Evolutionary conservation across 2,113 vertebrate genomes (phyloP).

Genomic region (Emydocephalus ijimae): DNA sequence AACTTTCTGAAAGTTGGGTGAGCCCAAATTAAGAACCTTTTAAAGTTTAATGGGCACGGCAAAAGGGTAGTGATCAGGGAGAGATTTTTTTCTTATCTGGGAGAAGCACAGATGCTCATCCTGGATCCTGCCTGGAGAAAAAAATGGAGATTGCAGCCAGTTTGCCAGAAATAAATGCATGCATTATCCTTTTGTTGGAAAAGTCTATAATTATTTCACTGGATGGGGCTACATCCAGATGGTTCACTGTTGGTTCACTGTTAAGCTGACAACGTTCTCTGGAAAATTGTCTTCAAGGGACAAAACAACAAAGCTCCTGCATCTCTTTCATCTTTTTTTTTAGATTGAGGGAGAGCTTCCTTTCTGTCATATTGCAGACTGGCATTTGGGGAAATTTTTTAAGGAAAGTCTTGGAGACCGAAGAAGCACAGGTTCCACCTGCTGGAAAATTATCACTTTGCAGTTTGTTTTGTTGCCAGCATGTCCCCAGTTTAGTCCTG

Average conservation of each 20-base stretch:
- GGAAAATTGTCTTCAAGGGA: no score
- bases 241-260: neutral
- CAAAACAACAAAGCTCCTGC: no score
- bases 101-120: neutral
- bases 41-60: neutral
- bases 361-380: no score
- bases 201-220: neutral
- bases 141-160: neutral
- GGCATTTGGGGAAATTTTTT: no score
- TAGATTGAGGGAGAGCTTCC: no score
- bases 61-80: neutral
- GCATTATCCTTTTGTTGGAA: neutral
- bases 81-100: neutral
- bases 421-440: no score
- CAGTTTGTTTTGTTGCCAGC: no score
- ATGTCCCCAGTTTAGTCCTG: no score
- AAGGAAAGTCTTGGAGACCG: no score
- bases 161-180: neutral
- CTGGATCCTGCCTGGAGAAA: neutral
- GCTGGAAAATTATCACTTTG: no score
- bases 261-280: no score
- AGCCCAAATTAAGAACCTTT: conserved; percentile 39
- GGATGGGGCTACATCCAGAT: neutral
- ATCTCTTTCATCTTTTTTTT: no score
- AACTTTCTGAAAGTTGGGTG: conserved; percentile 60